phyloP scores from a whole-genome alignment of 2,113 vertebrate genomes.

The Danionella cerebrum region DNA sequence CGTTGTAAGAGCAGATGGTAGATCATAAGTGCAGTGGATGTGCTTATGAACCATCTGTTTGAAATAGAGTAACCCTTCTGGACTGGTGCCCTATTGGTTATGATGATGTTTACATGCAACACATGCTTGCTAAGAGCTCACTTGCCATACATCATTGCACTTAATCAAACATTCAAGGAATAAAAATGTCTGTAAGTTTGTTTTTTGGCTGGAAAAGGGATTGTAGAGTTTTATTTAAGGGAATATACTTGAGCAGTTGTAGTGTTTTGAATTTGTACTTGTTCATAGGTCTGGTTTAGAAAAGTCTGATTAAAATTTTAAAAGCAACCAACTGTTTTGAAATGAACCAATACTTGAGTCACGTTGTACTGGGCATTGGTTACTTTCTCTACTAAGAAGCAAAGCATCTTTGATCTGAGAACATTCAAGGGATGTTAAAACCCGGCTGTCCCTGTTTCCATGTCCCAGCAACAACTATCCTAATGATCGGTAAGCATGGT shows the following conservation, averaged over 20 bases:
- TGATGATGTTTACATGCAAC: background rate
- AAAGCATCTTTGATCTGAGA: background rate
- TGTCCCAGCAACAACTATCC: constrained; percentile 31
- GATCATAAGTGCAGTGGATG: constrained; percentile 14
- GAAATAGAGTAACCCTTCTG: background rate
- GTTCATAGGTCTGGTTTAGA: no score
- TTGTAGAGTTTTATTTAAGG: no score
- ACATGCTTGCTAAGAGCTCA: background rate
- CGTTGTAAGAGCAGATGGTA: constrained; percentile 52
- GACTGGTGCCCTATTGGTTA: constrained; percentile 8
- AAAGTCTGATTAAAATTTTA: no score
- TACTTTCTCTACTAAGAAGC: no score
- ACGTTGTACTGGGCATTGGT: no score
- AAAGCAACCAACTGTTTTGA: no score
- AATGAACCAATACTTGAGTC: no score
- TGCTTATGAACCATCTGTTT: constrained; percentile 37
- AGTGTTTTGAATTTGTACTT: no score
- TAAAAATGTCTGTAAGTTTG: no score
- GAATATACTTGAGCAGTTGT: no score
- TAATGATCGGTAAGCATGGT: constrained; percentile 36
- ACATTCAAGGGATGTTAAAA: no score
- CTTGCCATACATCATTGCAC: background rate
- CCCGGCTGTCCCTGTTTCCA: background rate
- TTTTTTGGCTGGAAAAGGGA: background rate
- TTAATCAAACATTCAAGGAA: background rate